Percentiles rank a stretch among this genome's conserved stretches.
These are phyloP conservation scores for Marisa cornuarietis DNA, from an alignment of 1,140 invertebrate genomes.

Conservation along the genomic window DNA sequence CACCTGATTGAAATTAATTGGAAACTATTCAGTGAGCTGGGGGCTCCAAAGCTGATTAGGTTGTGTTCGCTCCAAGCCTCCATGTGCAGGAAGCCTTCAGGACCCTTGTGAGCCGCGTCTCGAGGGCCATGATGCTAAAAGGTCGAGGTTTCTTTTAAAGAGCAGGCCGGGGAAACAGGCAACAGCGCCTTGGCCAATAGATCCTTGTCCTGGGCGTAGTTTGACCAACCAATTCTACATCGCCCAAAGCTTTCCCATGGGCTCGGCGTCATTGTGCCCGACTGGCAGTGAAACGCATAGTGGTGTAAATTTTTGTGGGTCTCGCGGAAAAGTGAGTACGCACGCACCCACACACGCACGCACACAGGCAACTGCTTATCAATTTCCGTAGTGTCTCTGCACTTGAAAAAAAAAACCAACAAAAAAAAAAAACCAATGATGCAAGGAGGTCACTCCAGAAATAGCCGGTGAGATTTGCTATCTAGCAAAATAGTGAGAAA, in stretches of 20 bases:
- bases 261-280: background rate
- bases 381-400: too few species aligned
- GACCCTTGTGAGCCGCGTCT: background rate
- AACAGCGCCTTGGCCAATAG: background rate
- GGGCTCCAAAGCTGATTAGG: slow-evolving; percentile 15
- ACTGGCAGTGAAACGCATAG: background rate
- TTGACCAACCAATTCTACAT: background rate
- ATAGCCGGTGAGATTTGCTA: background rate
- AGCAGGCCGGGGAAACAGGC: background rate
- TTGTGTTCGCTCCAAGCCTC: slow-evolving; percentile 2
- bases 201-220: background rate
- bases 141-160: background rate
- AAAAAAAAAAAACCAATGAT: too few species aligned
- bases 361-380: background rate
- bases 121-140: background rate
- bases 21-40: slow-evolving; percentile 7
- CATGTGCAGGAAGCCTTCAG: background rate
- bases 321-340: background rate
- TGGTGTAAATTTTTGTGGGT: slow-evolving; percentile 8
- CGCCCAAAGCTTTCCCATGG: background rate
- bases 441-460: too few species aligned
- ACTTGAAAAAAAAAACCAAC: too few species aligned
- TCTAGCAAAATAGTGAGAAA: background rate
- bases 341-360: background rate
- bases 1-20: slow-evolving; percentile 33